phyloP scores from a whole-genome alignment of 2,888 invertebrate species.

The Conops quadrifasciatus region DNA sequence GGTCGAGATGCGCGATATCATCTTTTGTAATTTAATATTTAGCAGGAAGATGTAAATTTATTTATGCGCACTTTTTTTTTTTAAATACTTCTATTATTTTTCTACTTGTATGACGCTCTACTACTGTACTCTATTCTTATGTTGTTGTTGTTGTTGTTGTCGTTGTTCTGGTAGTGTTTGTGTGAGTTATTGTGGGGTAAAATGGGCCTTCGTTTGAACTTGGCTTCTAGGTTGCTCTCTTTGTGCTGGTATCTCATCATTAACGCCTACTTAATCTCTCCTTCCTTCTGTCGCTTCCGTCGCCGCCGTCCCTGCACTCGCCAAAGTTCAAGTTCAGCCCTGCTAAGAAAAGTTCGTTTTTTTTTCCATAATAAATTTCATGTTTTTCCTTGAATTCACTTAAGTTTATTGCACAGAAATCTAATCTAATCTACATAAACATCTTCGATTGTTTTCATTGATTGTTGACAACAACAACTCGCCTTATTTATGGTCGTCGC shows the following conservation, averaged over 20 bases:
- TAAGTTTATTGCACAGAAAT: background rate
- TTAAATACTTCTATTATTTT: background rate
- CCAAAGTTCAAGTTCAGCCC: no score
- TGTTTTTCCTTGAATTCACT: background rate
- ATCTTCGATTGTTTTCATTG: no score
- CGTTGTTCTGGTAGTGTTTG: background rate
- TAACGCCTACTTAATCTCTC: no score
- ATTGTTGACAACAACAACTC: no score
- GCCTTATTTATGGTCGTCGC: no score
- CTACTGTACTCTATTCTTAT: background rate
- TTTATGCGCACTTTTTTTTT: background rate
- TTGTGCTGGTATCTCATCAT: background rate
- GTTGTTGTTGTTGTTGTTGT: slow-evolving; percentile 7
- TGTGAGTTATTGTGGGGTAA: no score
- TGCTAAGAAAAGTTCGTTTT: no score
- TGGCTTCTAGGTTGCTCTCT: background rate
- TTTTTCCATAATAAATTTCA: background rate
- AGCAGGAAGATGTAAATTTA: slow-evolving; percentile 11
- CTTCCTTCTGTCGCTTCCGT: no score
- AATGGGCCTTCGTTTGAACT: background rate
- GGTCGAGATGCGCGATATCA: no score
- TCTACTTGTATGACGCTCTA: no score
- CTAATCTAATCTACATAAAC: no score
- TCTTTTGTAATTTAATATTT: slow-evolving; percentile 21
- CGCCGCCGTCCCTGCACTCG: no score